These are phyloP conservation scores for Alfaro cultratus DNA, from an alignment of 2,797 vertebrate genomes.

Conservation along the genomic window DNA sequence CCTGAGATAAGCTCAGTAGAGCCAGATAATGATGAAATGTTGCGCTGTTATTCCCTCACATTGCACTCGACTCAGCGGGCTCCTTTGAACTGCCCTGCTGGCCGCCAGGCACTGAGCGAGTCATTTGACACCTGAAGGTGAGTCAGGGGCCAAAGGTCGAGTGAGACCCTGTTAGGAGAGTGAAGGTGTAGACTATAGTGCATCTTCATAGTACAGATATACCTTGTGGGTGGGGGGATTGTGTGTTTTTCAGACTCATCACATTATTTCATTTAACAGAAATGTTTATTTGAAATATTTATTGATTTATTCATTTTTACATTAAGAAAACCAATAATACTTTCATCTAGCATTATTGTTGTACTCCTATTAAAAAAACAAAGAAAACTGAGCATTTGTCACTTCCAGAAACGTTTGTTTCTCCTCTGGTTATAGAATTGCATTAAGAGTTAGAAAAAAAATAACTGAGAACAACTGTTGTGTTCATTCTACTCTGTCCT, in stretches of 20 bases:
- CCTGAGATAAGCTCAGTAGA: conserved; percentile 65
- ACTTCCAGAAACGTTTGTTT: neutral
- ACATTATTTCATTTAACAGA: conserved; percentile 24
- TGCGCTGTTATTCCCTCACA: conserved; percentile 81
- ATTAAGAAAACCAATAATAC: neutral
- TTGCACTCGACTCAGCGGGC: conserved; percentile 78
- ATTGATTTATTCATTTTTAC: conserved; percentile 21
- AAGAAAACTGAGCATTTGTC: neutral
- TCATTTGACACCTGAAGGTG: conserved; percentile 84
- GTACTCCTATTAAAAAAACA: neutral
- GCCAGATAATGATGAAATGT: conserved; percentile 72
- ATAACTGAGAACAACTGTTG: neutral
- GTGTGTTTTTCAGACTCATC: conserved; percentile 23
- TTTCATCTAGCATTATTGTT: neutral
- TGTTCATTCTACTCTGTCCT: neutral
- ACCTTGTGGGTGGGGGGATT: conserved; percentile 7
- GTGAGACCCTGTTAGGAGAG: conserved; percentile 53
- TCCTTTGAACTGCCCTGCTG: conserved; percentile 81
- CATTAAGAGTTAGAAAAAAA: neutral
- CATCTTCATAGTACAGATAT: conserved; percentile 13
- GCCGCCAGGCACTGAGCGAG: conserved; percentile 80
- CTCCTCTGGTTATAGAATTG: neutral
- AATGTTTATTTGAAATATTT: conserved; percentile 20
- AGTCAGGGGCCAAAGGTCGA: conserved; percentile 74
- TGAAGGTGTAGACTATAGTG: conserved; percentile 48